Conservation (phyloP, 1,140 invertebrate species). For the Ceratosolen fusciceps region DNA sequence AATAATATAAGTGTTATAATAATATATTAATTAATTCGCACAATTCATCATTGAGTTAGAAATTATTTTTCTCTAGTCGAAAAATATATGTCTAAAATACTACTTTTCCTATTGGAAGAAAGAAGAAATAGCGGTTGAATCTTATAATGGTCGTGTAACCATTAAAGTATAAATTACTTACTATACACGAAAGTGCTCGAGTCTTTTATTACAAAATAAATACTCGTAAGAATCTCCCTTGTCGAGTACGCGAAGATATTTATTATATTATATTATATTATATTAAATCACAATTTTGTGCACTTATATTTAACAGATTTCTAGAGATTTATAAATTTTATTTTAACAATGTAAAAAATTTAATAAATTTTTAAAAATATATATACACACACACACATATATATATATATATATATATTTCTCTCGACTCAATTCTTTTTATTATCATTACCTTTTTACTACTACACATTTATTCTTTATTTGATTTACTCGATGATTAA, state of each 20-base stretch:
- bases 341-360: conserved; percentile 22
- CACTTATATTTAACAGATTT: conserved; percentile 2
- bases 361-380: not conserved
- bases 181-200: not conserved
- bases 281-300: too few relatives aligned
- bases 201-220: not conserved
- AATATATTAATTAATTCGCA: not conserved
- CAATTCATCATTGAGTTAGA: not conserved
- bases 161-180: not conserved
- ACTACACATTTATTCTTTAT: too few relatives aligned
- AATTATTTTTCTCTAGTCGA: conserved; percentile 18
- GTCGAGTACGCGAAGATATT: not conserved
- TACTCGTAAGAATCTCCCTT: not conserved
- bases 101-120: not conserved
- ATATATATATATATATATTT: too few relatives aligned
- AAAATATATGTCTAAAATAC: conserved; percentile 3
- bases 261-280: too few relatives aligned
- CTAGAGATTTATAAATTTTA: not conserved
- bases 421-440: too few relatives aligned
- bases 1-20: not conserved
- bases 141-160: not conserved
- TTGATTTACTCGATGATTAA: too few relatives aligned
- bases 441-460: too few relatives aligned
- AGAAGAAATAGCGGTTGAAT: not conserved
- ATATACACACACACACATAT: too few relatives aligned